A percentile compares a stretch with the other conserved stretches of the same genome.
These are phyloP conservation scores for Drosophila subpulchrella DNA, from an alignment of 1,140 invertebrate genomes.

Conservation along the genomic window DNA sequence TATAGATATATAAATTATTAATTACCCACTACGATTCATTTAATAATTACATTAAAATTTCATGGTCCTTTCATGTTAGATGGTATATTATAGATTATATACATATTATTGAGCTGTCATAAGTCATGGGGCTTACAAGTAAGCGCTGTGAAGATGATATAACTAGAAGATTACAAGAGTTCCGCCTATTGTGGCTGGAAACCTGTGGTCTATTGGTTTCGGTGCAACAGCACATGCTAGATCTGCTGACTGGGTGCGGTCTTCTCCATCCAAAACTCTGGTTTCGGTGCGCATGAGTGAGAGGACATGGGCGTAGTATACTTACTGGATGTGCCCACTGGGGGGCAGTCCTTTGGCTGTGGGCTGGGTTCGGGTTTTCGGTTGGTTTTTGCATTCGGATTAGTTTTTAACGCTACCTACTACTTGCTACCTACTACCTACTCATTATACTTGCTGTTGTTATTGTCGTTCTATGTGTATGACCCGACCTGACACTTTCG, in stretches of 20 bases:
- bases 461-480: constrained; percentile 52
- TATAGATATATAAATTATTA: no score
- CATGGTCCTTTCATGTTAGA: no score
- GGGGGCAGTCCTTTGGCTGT: not conserved
- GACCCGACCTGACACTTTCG: constrained; percentile 80
- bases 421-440: constrained; percentile 20
- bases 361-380: not conserved
- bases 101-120: no score
- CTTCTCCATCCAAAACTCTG: constrained; percentile 6
- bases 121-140: not conserved
- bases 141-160: not conserved
- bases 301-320: constrained; percentile 14
- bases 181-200: not conserved
- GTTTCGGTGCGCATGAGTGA: constrained; percentile 13
- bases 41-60: no score
- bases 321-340: not conserved
- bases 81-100: no score
- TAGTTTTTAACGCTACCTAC: constrained; percentile 26
- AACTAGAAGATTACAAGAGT: not conserved
- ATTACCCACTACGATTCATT: no score
- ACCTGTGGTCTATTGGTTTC: not conserved
- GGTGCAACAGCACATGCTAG: constrained; percentile 16
- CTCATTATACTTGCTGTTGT: constrained; percentile 46
- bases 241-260: constrained; percentile 30
- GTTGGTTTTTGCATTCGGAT: constrained; percentile 12